A percentile compares a stretch with the other conserved stretches of the same genome.
Evolutionary conservation across 2,888 invertebrate genomes (phyloP).

Genomic region (Dione juno): DNA sequence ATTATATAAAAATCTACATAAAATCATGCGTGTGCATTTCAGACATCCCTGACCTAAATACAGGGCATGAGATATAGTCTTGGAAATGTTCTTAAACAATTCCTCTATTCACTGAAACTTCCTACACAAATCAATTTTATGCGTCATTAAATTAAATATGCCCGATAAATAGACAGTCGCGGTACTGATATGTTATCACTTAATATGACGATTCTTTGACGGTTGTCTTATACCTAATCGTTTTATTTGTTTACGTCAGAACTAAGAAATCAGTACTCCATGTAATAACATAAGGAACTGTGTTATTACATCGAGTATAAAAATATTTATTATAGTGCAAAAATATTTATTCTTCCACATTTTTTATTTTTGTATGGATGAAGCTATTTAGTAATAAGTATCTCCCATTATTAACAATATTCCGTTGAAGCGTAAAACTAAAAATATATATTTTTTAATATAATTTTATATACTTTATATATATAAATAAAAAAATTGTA

Average conservation of each 20-base stretch:
- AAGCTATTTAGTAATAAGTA: too few species aligned
- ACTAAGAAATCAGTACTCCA: not conserved
- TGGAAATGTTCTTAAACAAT: slow-evolving; percentile 26
- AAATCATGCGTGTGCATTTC: too few species aligned
- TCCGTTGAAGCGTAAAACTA: not conserved
- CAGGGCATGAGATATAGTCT: not conserved
- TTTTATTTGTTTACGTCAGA: slow-evolving; percentile 7
- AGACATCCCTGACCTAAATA: slow-evolving; percentile 17
- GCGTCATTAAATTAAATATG: slow-evolving; percentile 8
- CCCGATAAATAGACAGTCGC: slow-evolving; percentile 13
- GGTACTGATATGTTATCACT: slow-evolving; percentile 18
- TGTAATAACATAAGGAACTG: slow-evolving; percentile 20
- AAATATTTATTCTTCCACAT: too few species aligned
- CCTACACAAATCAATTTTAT: slow-evolving; percentile 31
- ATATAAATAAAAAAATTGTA: too few species aligned
- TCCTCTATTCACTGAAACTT: slow-evolving; percentile 24
- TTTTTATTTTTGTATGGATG: too few species aligned
- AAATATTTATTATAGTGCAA: too few species aligned
- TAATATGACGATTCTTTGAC: slow-evolving; percentile 11
- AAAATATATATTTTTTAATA: too few species aligned
- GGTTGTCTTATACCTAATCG: slow-evolving; percentile 2
- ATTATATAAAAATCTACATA: too few species aligned
- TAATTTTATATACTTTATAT: too few species aligned
- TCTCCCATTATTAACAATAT: too few species aligned
- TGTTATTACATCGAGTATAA: too few species aligned